phyloP scores from a whole-genome alignment of 2,113 vertebrate species.

The Oophaga pumilio region DNA sequence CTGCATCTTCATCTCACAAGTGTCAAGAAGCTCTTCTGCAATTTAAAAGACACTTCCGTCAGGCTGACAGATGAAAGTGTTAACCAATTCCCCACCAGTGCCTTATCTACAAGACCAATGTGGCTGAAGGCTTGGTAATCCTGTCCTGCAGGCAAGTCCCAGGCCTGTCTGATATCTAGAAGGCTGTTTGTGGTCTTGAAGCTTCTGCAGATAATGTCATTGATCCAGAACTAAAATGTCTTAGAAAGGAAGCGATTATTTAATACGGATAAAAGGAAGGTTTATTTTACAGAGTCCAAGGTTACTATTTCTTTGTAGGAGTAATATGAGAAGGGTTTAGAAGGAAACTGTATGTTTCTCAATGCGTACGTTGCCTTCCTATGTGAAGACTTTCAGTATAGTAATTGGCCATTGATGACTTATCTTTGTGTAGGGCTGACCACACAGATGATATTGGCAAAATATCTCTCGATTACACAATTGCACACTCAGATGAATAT shows the following conservation, averaged over 20 bases:
- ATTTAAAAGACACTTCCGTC: slow-evolving; percentile 20
- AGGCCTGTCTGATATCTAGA: neutral
- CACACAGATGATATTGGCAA: neutral
- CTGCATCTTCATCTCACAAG: slow-evolving; percentile 18
- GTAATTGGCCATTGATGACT: neutral
- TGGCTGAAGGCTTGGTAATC: neutral
- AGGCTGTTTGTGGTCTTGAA: slow-evolving; percentile 10
- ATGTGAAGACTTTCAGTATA: neutral
- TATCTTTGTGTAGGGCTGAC: neutral
- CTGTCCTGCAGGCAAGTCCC: neutral
- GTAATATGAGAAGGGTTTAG: neutral
- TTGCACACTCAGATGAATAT: no score
- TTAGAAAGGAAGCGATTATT: neutral
- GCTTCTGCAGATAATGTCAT: slow-evolving; percentile 18
- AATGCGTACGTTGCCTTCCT: neutral
- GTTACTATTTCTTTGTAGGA: no score
- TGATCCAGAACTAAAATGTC: slow-evolving; percentile 11
- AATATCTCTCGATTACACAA: no score
- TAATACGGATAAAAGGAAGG: neutral
- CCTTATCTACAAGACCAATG: slow-evolving; percentile 34
- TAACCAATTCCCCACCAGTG: slow-evolving; percentile 27
- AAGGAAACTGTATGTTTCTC: neutral
- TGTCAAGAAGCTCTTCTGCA: slow-evolving; percentile 23
- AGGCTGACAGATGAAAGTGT: slow-evolving; percentile 19
- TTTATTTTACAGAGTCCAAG: neutral